Percentiles rank a stretch among this genome's conserved stretches.
Conservation (phyloP, 2,888 invertebrate species). For the Phyllotreta cruciferae region DNA sequence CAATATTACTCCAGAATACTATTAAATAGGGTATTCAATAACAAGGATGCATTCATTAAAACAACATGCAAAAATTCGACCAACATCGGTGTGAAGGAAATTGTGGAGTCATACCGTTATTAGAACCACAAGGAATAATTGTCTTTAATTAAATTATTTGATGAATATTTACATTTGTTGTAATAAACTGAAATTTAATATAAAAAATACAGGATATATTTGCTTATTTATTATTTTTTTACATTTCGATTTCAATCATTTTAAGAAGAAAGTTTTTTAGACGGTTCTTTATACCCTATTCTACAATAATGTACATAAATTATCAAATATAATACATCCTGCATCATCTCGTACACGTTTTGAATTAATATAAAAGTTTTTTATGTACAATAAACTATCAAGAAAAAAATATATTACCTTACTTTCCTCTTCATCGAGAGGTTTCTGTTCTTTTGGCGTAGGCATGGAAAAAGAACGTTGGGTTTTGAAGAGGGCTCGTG, state of each 20-base stretch:
- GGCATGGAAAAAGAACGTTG: slow-evolving; percentile 94
- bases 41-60: slow-evolving; percentile 15
- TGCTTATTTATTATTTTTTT: no score
- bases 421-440: slow-evolving; percentile 56
- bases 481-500: slow-evolving; percentile 87
- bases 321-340: no score
- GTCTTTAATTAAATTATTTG: no score
- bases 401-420: slow-evolving; percentile 56
- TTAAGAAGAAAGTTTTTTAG: no score
- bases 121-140: slow-evolving; percentile 4
- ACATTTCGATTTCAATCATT: no score
- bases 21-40: slow-evolving; percentile 4
- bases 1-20: slow-evolving; percentile 17
- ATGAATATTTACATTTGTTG: no score
- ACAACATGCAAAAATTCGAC: slow-evolving; percentile 24
- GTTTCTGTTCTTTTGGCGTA: slow-evolving; percentile 79
- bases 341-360: no score
- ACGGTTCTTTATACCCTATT: no score
- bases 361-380: neutral
- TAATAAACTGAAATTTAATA: no score
- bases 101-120: slow-evolving; percentile 14
- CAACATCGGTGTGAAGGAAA: neutral
- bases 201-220: no score
- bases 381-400: neutral
- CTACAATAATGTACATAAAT: no score